Conservation (phyloP, 1,140 invertebrate species). For the Halesus radiatus region DNA sequence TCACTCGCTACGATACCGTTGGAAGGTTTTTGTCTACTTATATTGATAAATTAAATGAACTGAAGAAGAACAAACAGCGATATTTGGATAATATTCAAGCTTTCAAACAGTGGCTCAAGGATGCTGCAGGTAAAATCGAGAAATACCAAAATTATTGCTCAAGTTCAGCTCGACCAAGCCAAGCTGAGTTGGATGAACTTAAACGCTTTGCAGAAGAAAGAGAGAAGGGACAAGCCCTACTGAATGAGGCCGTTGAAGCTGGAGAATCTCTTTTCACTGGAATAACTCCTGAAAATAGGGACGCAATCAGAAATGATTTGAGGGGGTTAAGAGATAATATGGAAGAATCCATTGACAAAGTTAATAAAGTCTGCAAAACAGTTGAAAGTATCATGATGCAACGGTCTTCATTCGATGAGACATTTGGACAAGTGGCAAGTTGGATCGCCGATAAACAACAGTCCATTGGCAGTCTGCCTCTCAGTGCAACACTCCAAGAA, state of each 20-base stretch:
- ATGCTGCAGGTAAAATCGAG: slow-evolving; percentile 81
- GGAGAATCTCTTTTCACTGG: slow-evolving; percentile 90
- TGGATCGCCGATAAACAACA: slow-evolving; percentile 85
- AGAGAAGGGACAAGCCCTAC: slow-evolving; percentile 81
- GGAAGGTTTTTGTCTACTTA: slow-evolving; percentile 79
- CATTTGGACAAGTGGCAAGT: slow-evolving; percentile 83
- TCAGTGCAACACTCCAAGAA: slow-evolving; percentile 83
- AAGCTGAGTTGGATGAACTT: slow-evolving; percentile 81
- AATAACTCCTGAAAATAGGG: slow-evolving; percentile 88
- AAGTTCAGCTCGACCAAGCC: slow-evolving; percentile 76
- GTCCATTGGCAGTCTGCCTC: slow-evolving; percentile 76
- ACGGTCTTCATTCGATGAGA: slow-evolving; percentile 91
- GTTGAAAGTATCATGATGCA: slow-evolving; percentile 90
- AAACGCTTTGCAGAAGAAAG: slow-evolving; percentile 81
- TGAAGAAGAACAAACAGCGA: slow-evolving; percentile 76
- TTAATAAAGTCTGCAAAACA: slow-evolving; percentile 87
- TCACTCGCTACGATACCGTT: slow-evolving; percentile 82
- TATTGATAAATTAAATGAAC: slow-evolving; percentile 77
- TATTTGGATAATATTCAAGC: slow-evolving; percentile 79
- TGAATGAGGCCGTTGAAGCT: slow-evolving; percentile 86
- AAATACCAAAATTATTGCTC: slow-evolving; percentile 77
- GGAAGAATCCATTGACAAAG: slow-evolving; percentile 86
- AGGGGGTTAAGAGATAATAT: slow-evolving; percentile 85
- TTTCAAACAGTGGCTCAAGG: slow-evolving; percentile 84
- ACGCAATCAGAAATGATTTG: slow-evolving; percentile 86